A percentile compares a stretch with the other conserved stretches of the same genome.
phyloP scores from a whole-genome alignment of 2,797 vertebrate genomes.

The Labroides dimidiatus region DNA sequence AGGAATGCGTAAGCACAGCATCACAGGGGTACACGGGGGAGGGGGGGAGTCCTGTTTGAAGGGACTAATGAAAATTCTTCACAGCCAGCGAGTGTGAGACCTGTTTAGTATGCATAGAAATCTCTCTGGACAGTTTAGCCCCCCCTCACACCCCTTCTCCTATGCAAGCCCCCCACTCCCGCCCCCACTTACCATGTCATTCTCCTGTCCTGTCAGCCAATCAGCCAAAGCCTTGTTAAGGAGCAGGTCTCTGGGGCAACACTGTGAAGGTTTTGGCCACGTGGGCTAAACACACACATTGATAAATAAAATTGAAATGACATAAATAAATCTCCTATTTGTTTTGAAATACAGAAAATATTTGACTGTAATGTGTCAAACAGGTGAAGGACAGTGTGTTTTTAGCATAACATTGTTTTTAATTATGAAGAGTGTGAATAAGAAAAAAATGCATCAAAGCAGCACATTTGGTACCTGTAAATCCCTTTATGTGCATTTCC shows the following conservation, averaged over 20 bases:
- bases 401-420: neutral
- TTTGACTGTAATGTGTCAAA: neutral
- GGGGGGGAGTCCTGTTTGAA: conserved; percentile 67
- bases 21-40: conserved; percentile 35
- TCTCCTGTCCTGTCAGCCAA: conserved; percentile 50
- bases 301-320: neutral
- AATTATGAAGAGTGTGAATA: neutral
- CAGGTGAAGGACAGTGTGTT: neutral
- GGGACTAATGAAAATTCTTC: conserved; percentile 50
- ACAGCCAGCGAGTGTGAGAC: conserved; percentile 45
- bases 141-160: conserved; percentile 2
- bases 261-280: conserved; percentile 62
- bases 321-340: neutral
- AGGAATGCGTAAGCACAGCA: conserved; percentile 56
- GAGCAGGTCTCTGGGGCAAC: conserved; percentile 71
- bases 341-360: neutral
- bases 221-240: conserved; percentile 66
- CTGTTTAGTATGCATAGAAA: conserved; percentile 70
- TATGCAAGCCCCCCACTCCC: conserved; percentile 17
- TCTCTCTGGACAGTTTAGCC: conserved; percentile 60
- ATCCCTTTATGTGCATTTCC: conserved; percentile 3
- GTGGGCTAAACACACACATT: conserved; percentile 37
- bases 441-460: neutral
- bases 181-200: conserved; percentile 45
- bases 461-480: neutral